These are phyloP conservation scores for Lycodopsis pacificus DNA, from an alignment of 2,797 vertebrate species.

Conservation along the genomic window DNA sequence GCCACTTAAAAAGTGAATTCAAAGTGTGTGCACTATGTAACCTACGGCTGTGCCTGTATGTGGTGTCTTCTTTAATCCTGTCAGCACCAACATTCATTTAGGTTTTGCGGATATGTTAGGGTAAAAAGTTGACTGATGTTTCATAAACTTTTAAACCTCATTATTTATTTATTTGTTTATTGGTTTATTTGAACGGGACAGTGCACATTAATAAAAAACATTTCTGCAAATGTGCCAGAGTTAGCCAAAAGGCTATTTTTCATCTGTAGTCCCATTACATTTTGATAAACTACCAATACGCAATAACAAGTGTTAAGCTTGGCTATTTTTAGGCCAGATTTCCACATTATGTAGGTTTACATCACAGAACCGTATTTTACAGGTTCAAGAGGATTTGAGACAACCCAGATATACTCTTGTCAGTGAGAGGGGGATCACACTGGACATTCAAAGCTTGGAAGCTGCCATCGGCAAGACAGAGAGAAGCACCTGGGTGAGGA, in stretches of 20 bases:
- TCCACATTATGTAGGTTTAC: background rate
- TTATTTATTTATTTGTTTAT: too few species aligned
- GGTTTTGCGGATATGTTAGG: background rate
- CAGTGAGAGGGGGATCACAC: constrained; percentile 37
- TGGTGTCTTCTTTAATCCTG: too few species aligned
- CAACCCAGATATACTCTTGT: constrained; percentile 79
- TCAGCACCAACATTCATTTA: too few species aligned
- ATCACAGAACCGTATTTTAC: constrained; percentile 27
- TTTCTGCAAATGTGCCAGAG: too few species aligned
- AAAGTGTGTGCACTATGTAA: too few species aligned
- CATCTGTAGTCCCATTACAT: background rate
- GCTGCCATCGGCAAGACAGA: constrained; percentile 81
- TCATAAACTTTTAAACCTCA: background rate
- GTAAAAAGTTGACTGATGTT: background rate
- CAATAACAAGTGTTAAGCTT: background rate
- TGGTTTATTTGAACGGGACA: too few species aligned
- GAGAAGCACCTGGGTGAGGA: constrained; percentile 69
- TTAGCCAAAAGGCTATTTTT: too few species aligned
- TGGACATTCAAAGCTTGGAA: constrained; percentile 81
- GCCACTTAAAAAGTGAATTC: too few species aligned
- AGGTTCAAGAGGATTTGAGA: constrained; percentile 87
- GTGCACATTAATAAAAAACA: too few species aligned
- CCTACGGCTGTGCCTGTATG: too few species aligned
- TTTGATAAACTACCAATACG: background rate
- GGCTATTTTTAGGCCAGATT: background rate